Evolutionary conservation across 2,888 invertebrate genomes (phyloP).

Genomic region (Zhengitettix transpicula): DNA sequence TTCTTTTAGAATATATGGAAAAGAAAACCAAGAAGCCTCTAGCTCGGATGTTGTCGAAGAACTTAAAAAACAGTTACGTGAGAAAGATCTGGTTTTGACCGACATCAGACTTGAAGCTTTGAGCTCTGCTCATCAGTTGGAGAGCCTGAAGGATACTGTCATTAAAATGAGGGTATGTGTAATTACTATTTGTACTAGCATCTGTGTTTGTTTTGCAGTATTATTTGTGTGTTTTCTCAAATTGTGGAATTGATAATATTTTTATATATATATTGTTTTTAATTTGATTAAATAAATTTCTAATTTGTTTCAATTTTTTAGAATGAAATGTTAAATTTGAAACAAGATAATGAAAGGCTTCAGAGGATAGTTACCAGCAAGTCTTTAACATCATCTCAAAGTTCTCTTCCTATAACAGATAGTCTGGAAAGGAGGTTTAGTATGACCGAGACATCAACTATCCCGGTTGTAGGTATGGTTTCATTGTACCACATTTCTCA

Average conservation of each 20-base stretch:
- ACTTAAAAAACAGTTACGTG: slow-evolving; percentile 79
- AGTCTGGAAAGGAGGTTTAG: slow-evolving; percentile 29
- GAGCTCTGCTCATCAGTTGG: slow-evolving; percentile 92
- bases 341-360: slow-evolving; percentile 89
- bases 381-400: slow-evolving; percentile 35
- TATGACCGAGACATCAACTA: slow-evolving; percentile 19
- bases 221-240: not conserved
- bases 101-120: slow-evolving; percentile 92
- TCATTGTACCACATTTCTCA: too few relatives aligned
- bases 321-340: slow-evolving; percentile 92
- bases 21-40: slow-evolving; percentile 9
- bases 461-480: slow-evolving; percentile 4
- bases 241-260: not conserved
- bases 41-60: slow-evolving; percentile 44
- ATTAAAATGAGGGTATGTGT: slow-evolving; percentile 80
- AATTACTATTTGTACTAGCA: not conserved
- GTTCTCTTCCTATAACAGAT: slow-evolving; percentile 26
- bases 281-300: not conserved
- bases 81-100: slow-evolving; percentile 90
- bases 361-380: slow-evolving; percentile 61
- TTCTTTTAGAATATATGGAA: slow-evolving; percentile 11
- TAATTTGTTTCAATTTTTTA: slow-evolving; percentile 26
- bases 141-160: slow-evolving; percentile 90
- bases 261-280: not conserved
- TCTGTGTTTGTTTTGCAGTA: not conserved